These are phyloP conservation scores for Pelobates cultripes DNA, from an alignment of 2,797 vertebrate species.

Conservation along the genomic window DNA sequence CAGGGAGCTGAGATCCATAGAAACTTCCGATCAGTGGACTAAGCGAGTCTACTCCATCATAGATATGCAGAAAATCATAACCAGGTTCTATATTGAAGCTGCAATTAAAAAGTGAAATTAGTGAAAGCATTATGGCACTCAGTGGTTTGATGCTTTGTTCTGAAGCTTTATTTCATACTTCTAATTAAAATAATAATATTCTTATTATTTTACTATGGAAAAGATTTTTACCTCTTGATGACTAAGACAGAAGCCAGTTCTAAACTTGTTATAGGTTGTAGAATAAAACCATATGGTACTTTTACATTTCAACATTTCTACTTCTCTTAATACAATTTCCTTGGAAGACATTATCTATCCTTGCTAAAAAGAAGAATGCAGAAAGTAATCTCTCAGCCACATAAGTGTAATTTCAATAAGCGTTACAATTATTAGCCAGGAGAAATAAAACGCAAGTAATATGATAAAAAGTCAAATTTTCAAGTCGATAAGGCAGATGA, in stretches of 20 bases:
- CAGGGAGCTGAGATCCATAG: conserved; percentile 89
- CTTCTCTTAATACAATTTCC: not conserved
- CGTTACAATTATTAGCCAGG: too few relatives aligned
- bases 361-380: too few relatives aligned
- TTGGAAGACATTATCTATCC: too few relatives aligned
- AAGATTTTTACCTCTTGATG: not conserved
- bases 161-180: not conserved
- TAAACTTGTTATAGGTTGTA: not conserved
- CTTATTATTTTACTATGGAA: not conserved
- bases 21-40: conserved; percentile 94
- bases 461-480: too few relatives aligned
- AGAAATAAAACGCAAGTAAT: too few relatives aligned
- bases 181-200: too few relatives aligned
- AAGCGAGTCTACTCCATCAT: conserved; percentile 92
- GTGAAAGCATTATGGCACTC: not conserved
- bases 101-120: conserved; percentile 36
- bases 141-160: not conserved
- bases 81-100: conserved; percentile 97
- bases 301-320: not conserved
- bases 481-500: too few relatives aligned
- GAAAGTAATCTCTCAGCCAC: too few relatives aligned
- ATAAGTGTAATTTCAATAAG: too few relatives aligned
- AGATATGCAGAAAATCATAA: conserved; percentile 97
- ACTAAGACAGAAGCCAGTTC: not conserved
- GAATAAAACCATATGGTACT: not conserved